A percentile compares a stretch with the other conserved stretches of the same genome.
phyloP scores from a whole-genome alignment of 2,888 invertebrate genomes.

The Onthophagus sagittarius region DNA sequence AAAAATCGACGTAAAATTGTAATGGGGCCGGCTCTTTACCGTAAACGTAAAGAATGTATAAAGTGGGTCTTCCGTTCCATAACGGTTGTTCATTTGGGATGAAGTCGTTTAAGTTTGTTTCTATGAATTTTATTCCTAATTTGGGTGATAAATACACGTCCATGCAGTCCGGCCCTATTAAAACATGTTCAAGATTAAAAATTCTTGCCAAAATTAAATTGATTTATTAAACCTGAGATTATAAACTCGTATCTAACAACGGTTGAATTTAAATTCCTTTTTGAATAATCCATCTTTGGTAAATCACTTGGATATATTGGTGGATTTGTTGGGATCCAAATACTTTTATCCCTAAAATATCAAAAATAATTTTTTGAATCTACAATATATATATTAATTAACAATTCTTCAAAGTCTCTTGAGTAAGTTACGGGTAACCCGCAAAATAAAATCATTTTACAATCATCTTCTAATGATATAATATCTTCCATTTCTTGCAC shows the following conservation, averaged over 20 bases:
- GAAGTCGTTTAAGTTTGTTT: conserved; percentile 53
- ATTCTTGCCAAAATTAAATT: background rate
- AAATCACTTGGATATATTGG: conserved; percentile 37
- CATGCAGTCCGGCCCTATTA: conserved; percentile 61
- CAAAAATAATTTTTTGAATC: background rate
- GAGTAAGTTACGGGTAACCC: conserved; percentile 40
- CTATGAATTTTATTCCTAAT: conserved; percentile 49
- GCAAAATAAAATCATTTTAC: conserved; percentile 38
- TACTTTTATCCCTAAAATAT: conserved; percentile 37
- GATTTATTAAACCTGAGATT: conserved; percentile 46
- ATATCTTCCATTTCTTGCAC: conserved; percentile 36
- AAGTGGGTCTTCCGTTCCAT: conserved; percentile 36
- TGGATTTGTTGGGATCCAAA: conserved; percentile 42
- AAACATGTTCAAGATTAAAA: conserved; percentile 7
- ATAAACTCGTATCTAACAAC: conserved; percentile 50
- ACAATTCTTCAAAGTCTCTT: conserved; percentile 38
- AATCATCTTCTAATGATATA: conserved; percentile 35
- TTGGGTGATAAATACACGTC: conserved; percentile 59
- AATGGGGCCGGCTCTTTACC: conserved; percentile 36
- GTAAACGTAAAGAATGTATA: conserved; percentile 37
- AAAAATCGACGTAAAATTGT: conserved; percentile 38
- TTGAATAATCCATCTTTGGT: conserved; percentile 30
- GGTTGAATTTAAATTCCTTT: conserved; percentile 43
- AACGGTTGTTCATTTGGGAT: conserved; percentile 25
- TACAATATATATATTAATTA: conserved; percentile 25